Percentiles rank a stretch among this genome's conserved stretches.
phyloP scores from a whole-genome alignment of 64 coral and sea anemone genomes.

The Orbicella faveolata region DNA sequence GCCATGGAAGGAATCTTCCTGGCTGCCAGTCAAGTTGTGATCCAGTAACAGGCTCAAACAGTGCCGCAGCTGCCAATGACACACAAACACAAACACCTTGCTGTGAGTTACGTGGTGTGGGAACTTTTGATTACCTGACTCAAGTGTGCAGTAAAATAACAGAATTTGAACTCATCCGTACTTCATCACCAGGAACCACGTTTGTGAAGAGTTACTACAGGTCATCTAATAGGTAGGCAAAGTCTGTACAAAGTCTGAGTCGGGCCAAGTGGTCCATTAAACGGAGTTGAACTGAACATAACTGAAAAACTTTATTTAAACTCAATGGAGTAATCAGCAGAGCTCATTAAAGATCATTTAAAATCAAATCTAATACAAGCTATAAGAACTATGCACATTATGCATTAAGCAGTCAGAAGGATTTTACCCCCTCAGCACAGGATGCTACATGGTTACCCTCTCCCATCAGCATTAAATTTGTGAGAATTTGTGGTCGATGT shows the following conservation, averaged over 20 bases:
- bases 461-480: too few relatives aligned
- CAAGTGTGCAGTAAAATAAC: conserved; percentile 19
- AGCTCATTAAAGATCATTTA: too few relatives aligned
- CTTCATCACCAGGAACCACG: neutral
- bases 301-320: too few relatives aligned
- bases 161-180: conserved; percentile 19
- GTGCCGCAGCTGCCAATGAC: neutral
- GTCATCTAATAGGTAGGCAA: neutral
- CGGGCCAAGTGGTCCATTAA: too few relatives aligned
- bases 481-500: too few relatives aligned
- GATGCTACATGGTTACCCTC: too few relatives aligned
- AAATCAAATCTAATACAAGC: too few relatives aligned
- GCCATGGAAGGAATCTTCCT: neutral
- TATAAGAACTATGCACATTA: too few relatives aligned
- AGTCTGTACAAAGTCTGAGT: neutral
- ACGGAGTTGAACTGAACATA: too few relatives aligned
- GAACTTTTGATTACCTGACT: neutral
- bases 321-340: too few relatives aligned
- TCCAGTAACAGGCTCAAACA: neutral
- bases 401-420: neutral
- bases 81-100: neutral
- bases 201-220: neutral
- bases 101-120: neutral
- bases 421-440: neutral
- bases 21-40: neutral